Evolutionary conservation across 1,140 invertebrate genomes (phyloP).

Genomic region (Solen grandis): DNA sequence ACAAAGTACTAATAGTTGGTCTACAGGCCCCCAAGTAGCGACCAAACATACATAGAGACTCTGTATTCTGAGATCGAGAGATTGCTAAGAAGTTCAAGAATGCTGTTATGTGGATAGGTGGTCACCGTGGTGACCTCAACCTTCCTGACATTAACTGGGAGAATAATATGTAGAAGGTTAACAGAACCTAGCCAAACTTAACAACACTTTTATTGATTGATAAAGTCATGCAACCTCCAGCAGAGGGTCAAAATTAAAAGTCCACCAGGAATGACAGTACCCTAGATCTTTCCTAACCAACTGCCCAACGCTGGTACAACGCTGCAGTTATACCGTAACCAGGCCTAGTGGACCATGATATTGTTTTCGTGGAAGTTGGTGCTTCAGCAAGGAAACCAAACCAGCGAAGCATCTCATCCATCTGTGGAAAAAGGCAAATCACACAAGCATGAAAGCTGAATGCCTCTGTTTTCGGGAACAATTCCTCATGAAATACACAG

Average conservation of each 20-base stretch:
- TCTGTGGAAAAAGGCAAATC: constrained; percentile 12
- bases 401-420: constrained; percentile 1
- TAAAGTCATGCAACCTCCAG: too few species aligned
- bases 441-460: too few species aligned
- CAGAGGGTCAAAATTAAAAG: neutral
- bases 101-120: too few species aligned
- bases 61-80: too few species aligned
- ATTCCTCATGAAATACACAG: neutral
- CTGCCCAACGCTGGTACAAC: constrained; percentile 10
- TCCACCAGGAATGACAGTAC: neutral
- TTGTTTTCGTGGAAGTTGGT: neutral
- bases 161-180: too few species aligned
- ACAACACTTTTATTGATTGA: too few species aligned
- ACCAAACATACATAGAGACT: too few species aligned
- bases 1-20: neutral
- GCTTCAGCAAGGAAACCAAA: neutral
- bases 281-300: constrained; percentile 1
- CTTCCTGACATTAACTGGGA: too few species aligned
- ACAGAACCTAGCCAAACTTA: too few species aligned
- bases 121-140: too few species aligned
- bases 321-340: constrained; percentile 1
- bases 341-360: constrained; percentile 10
- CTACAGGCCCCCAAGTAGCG: too few species aligned
- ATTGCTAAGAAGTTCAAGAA: too few species aligned
- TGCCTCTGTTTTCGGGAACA: neutral